phyloP scores from a whole-genome alignment of 37 sponge, comb jelly and placozoan species.

The Diacarnus erythraeanus region DNA sequence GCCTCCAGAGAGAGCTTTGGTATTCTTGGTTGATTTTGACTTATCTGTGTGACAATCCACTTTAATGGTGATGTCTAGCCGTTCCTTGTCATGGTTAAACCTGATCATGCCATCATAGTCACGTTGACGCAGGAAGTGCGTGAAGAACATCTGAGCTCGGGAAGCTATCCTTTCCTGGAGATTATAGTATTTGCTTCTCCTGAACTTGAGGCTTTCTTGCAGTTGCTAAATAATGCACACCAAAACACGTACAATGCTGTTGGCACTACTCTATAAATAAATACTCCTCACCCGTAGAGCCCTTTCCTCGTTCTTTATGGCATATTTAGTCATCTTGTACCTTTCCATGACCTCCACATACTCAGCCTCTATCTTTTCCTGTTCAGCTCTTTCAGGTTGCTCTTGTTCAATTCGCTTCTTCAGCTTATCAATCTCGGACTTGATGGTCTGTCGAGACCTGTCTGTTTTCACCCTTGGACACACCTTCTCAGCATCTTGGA shows the following conservation, averaged over 20 bases:
- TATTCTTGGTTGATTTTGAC: slow-evolving; percentile 74
- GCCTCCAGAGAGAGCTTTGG: slow-evolving; percentile 90
- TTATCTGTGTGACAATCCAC: slow-evolving; percentile 36
- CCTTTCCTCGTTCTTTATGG: slow-evolving; percentile 43
- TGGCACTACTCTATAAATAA: neutral
- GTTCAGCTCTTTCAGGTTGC: slow-evolving; percentile 23
- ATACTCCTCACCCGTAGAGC: slow-evolving; percentile 34
- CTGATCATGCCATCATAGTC: slow-evolving; percentile 77
- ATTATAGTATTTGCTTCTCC: slow-evolving; percentile 40
- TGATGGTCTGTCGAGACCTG: slow-evolving; percentile 35
- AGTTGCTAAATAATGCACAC: slow-evolving; percentile 27
- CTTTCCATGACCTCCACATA: slow-evolving; percentile 55
- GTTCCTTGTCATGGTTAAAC: slow-evolving; percentile 73
- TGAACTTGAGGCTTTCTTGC: slow-evolving; percentile 30
- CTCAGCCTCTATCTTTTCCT: slow-evolving; percentile 33
- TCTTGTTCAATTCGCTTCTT: slow-evolving; percentile 42
- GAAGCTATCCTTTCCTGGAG: slow-evolving; percentile 59
- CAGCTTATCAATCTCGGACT: slow-evolving; percentile 69
- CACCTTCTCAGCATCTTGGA: neutral
- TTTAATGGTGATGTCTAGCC: slow-evolving; percentile 61
- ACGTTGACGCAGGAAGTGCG: slow-evolving; percentile 66
- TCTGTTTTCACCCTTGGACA: slow-evolving; percentile 54
- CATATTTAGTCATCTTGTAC: slow-evolving; percentile 24
- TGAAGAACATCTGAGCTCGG: slow-evolving; percentile 71
- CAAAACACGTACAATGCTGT: too few relatives aligned